Base-by-base conservation (phyloP, 2,113 vertebrate genomes). In the Podilymbus podiceps region DNA sequence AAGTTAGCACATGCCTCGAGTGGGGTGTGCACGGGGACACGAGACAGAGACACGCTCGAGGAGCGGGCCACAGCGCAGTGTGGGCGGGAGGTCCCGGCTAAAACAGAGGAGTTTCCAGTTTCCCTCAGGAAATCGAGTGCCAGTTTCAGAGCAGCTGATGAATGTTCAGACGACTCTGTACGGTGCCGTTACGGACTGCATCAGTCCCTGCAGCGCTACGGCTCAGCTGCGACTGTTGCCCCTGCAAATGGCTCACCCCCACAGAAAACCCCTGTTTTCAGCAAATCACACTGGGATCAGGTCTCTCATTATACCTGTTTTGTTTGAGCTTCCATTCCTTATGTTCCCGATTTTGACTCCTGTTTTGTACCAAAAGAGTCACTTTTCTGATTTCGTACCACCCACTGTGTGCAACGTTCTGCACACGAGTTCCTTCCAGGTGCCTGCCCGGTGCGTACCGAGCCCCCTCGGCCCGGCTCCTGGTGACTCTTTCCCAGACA, bases 21-120 rank as follows among this genome's bases (percentile, higher is more conserved):
- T 27, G 67, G 30, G 1, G 2, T 3, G n/a, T 3, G 23, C 4
- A 6, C 8, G 52, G 14, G 52, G 66, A 16, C 71, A 24, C 15
- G 11, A 2, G 53, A 13, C 42, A 72, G 63, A 31, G 18, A 6
- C 1, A 52, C 38, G 35, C 52, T 10, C 8, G 0, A 20, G 79
- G 35, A 52, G 67, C 35, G 12, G 44, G 5, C 15, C 1, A 2
- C 31, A 8, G 84, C 5, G 2, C 52, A 3, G 52, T 0, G 5
- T 3, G 8, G 19, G 19, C 14, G 64, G 33, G 46, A 53, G 19
- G 28, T 13, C 72, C 78, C 64, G 64, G 38, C 13, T 46, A 17
- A 49, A 18, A 40, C 75, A 15, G 24, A 8, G 12, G 3, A 18
- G 40, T 13, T 68, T 42, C 55, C 40, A 4, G 14, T 15, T n/a